Conservation (phyloP, 2,888 invertebrate genomes). For the Cotesia congregata region DNA sequence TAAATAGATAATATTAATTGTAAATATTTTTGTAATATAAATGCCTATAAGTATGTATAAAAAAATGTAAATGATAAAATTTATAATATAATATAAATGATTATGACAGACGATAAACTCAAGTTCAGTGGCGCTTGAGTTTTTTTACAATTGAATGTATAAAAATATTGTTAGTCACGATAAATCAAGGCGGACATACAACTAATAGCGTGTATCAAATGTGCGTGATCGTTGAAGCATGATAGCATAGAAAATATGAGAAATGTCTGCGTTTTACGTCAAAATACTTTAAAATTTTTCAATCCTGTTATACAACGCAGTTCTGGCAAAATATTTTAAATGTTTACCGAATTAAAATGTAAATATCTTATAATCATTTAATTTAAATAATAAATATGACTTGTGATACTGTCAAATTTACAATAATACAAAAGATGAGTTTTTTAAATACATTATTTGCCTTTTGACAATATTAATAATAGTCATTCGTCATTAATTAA, state of each 20-base stretch:
- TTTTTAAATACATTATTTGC: background rate
- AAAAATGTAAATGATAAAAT: background rate
- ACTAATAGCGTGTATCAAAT: conserved; percentile 66
- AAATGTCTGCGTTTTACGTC: conserved; percentile 66
- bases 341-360: too few species aligned
- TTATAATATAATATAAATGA: conserved; percentile 10
- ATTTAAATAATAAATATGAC: background rate
- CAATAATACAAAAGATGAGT: background rate
- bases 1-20: background rate
- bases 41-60: background rate
- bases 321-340: too few species aligned
- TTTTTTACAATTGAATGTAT: conserved; percentile 8
- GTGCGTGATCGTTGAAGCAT: conserved; percentile 59
- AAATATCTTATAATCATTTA: background rate
- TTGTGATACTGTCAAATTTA: background rate
- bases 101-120: background rate
- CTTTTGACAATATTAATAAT: background rate
- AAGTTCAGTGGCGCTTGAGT: background rate
- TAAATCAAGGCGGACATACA: conserved; percentile 60
- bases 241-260: conserved; percentile 62
- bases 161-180: conserved; percentile 39
- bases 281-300: conserved; percentile 62
- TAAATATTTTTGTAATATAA: background rate
- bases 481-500: background rate
- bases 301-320: too few species aligned